Evolutionary conservation across 2,888 invertebrate genomes (phyloP).

Genomic region (Archaeoteleia sp.): DNA sequence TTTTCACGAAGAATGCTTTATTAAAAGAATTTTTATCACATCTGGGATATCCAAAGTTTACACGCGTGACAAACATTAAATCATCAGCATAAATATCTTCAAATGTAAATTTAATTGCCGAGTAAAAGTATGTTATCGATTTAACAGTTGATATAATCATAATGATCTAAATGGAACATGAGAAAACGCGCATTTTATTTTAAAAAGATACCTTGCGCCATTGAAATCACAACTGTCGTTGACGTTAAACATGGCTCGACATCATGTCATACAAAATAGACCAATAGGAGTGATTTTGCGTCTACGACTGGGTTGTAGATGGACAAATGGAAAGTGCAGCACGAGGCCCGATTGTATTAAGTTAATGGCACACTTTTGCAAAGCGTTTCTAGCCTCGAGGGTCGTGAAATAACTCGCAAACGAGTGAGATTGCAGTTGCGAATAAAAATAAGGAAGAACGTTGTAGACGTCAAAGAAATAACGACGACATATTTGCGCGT

Average conservation of each 20-base stretch:
- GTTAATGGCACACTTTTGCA: slow-evolving; percentile 38
- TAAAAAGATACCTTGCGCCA: slow-evolving; percentile 20
- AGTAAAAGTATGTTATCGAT: too few relatives aligned
- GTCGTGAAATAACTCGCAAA: slow-evolving; percentile 3
- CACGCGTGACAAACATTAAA: too few relatives aligned
- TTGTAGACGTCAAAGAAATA: slow-evolving; percentile 27
- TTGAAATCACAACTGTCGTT: slow-evolving; percentile 34
- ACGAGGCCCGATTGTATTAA: slow-evolving; percentile 28
- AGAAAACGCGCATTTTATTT: slow-evolving; percentile 15
- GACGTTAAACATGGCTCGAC: slow-evolving; percentile 16
- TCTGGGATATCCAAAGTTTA: too few relatives aligned
- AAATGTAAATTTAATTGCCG: too few relatives aligned
- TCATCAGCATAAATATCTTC: too few relatives aligned
- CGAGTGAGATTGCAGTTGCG: neutral
- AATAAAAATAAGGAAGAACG: slow-evolving; percentile 5
- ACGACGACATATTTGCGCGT: too few relatives aligned
- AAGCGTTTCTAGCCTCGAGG: slow-evolving; percentile 33
- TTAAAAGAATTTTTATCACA: too few relatives aligned
- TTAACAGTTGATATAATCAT: too few relatives aligned
- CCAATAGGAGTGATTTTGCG: slow-evolving; percentile 16
- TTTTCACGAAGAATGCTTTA: too few relatives aligned
- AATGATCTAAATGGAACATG: slow-evolving; percentile 20
- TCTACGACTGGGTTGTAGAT: slow-evolving; percentile 13
- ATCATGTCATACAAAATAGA: slow-evolving; percentile 16
- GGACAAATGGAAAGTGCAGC: slow-evolving; percentile 36